Evolutionary conservation across 2,888 invertebrate species (phyloP), one percentile per base, ranked within the genome.

Genomic region (Rhimphoctona megacephalus): DNA sequence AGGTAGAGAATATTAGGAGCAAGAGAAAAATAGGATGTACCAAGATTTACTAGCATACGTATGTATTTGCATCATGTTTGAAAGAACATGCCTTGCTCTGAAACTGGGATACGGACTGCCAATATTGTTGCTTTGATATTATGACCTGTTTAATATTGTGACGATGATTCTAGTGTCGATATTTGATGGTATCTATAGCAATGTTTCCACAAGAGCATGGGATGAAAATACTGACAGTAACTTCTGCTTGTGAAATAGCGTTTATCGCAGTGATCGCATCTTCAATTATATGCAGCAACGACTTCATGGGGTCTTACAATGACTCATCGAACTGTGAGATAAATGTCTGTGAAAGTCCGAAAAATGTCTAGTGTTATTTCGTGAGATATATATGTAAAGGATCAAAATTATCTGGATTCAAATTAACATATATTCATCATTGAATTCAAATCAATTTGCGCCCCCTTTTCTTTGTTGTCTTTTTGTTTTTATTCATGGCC

Each of bases 1-100:
- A 77, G 84, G 64, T 64, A 43, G 76, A 81, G 22, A 52, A 76
- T 57, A 81, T 77, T 78, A 81, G 78, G 69, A 81, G 54, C 11
- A 77, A 57, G 69, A 54, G 64, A 81, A 85, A 80, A 81, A 76
- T 80, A 19, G 64, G 43, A 61, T 49, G 76, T 66, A 39, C 39
- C 22, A 52, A 74, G 66, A 81, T 84, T 66, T 43, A 57, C 17
- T 33, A 46, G 43, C 17, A 5, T 54, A 39, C 43, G 52, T 25
- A 11, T 57, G 73, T 57, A 17, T 30, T 7, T n/a, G 30, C 8
- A 57, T 72, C 54, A 72, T 77, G 72, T 61, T 72, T 70, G 52
- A 43, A 74, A 64, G 19, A 82, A 17, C 79, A 22, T 72, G n/a
- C 57, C 74, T 69, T 70, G 43, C 19, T 70, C 43, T 43, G 52